These are phyloP conservation scores for Cinclus mexicanus DNA, from an alignment of 2,113 vertebrate species.

Conservation along the genomic window DNA sequence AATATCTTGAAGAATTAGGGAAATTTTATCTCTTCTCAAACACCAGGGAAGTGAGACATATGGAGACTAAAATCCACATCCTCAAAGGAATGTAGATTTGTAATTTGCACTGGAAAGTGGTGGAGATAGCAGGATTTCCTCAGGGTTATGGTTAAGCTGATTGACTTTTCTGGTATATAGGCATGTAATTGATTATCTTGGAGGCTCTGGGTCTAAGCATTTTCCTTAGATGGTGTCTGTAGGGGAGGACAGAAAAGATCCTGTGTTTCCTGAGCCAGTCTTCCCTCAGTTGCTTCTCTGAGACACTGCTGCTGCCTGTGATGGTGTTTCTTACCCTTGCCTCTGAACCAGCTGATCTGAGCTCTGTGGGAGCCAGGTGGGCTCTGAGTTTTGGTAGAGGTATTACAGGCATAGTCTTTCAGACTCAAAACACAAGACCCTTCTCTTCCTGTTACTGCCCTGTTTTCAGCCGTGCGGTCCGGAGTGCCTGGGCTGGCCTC, in stretches of 20 bases:
- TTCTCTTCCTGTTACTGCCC: neutral
- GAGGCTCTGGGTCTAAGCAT: neutral
- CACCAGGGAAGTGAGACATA: neutral
- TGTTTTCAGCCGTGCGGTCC: neutral
- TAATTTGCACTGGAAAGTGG: conserved; percentile 23
- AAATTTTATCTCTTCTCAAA: conserved; percentile 12
- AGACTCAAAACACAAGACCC: neutral
- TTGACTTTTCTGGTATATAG: conserved; percentile 46
- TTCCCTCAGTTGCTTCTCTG: neutral
- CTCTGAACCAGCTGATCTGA: neutral
- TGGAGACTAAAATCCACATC: conserved; percentile 3
- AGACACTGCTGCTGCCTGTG: neutral
- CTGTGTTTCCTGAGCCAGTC: neutral
- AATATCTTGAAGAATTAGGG: conserved; percentile 5
- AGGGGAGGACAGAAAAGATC: neutral
- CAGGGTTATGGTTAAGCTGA: conserved; percentile 43
- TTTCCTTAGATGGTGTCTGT: neutral
- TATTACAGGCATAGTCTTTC: neutral
- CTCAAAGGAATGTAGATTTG: conserved; percentile 42
- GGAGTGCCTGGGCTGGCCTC: neutral
- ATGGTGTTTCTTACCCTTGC: neutral
- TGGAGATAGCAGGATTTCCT: conserved; percentile 33
- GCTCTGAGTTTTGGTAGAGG: neutral
- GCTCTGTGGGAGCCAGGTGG: neutral
- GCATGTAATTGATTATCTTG: conserved; percentile 47